Percentiles rank a stretch among this genome's conserved stretches.
phyloP scores from a whole-genome alignment of 2,888 invertebrate genomes.

The Ochropleura plecta region DNA sequence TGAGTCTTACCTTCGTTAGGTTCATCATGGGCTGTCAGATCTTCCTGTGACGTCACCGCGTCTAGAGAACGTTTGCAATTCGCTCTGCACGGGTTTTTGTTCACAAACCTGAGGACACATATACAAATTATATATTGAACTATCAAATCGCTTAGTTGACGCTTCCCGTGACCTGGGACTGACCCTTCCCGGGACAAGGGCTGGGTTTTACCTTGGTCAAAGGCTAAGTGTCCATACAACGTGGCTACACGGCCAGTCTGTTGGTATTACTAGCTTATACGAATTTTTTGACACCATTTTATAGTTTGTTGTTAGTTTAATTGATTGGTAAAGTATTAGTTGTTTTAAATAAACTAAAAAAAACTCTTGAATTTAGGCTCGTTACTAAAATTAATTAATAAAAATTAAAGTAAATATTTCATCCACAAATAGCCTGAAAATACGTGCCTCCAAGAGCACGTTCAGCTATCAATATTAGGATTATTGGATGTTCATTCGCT shows the following conservation, averaged over 20 bases:
- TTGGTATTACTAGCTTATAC: too few relatives aligned
- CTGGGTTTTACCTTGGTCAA: too few relatives aligned
- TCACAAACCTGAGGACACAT: conserved; percentile 75
- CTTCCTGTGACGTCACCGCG: conserved; percentile 71
- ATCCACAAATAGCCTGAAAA: background rate
- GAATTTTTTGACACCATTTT: too few relatives aligned
- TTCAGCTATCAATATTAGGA: background rate
- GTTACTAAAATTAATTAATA: background rate
- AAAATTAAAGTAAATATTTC: background rate
- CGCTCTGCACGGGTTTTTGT: conserved; percentile 75
- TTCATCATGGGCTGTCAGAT: conserved; percentile 60
- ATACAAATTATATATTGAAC: background rate
- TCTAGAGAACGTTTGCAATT: conserved; percentile 64
- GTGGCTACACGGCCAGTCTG: too few relatives aligned
- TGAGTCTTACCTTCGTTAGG: conserved; percentile 60
- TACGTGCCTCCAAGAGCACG: background rate
- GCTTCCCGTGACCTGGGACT: too few relatives aligned
- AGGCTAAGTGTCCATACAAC: too few relatives aligned
- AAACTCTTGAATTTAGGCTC: background rate
- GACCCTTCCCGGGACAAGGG: too few relatives aligned
- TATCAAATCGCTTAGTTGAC: too few relatives aligned
- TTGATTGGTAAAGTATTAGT: too few relatives aligned
- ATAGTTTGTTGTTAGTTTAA: too few relatives aligned
- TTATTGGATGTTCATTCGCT: background rate
- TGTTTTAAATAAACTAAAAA: too few relatives aligned